Conservation (phyloP, 2,113 vertebrate genomes). For the Cephalopterus ornatus region DNA sequence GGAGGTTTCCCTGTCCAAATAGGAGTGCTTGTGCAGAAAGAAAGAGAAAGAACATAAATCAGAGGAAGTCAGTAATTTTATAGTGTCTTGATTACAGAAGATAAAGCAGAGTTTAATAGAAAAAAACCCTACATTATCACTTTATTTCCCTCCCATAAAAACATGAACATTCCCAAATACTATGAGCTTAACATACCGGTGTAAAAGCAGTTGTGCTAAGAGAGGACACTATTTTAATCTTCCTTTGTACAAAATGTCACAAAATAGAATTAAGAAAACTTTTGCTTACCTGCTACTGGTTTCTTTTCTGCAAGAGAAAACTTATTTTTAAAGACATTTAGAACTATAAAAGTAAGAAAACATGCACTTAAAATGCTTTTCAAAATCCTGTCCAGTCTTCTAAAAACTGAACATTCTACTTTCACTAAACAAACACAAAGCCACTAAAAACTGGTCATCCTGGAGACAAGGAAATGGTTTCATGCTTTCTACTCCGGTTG, state of each 20-base stretch:
- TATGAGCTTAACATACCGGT: background rate
- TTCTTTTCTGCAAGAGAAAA: constrained; percentile 47
- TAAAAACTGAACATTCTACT: background rate
- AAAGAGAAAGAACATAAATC: constrained; percentile 80
- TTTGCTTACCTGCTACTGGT: constrained; percentile 50
- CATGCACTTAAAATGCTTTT: background rate
- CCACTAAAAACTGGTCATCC: background rate
- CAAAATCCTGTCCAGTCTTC: background rate
- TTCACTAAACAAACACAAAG: background rate
- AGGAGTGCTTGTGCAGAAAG: constrained; percentile 93
- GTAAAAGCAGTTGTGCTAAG: background rate
- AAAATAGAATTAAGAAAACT: background rate
- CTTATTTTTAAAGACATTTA: constrained; percentile 5
- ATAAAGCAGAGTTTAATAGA: constrained; percentile 23
- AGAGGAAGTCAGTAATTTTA: constrained; percentile 82
- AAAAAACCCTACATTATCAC: background rate
- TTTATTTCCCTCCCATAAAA: background rate
- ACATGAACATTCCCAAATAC: background rate
- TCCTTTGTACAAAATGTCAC: background rate
- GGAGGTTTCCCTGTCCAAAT: constrained; percentile 99
- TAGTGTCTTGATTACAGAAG: constrained; percentile 59
- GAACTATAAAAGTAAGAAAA: background rate
- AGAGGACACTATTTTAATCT: background rate
- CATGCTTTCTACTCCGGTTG: background rate
- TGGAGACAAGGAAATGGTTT: background rate